phyloP scores from a whole-genome alignment of 2,888 invertebrate genomes.

The Sabatieria punctata region DNA sequence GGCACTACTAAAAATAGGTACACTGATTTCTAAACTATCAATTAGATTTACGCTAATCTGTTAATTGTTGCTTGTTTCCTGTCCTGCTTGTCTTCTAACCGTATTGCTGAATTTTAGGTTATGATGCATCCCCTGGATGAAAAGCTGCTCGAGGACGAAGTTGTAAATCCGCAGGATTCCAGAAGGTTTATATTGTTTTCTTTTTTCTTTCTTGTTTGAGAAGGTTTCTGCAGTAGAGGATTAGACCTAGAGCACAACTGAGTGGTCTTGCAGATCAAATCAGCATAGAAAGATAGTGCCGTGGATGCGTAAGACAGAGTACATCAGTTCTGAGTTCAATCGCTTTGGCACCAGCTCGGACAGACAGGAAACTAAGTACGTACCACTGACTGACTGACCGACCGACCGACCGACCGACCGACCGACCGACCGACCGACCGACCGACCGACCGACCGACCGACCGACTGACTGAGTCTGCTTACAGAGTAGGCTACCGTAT shows the following conservation, averaged over 20 bases:
- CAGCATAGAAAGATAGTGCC: conserved; percentile 94
- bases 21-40: too few relatives aligned
- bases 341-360: conserved; percentile 89
- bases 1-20: too few relatives aligned
- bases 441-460: too few relatives aligned
- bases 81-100: too few relatives aligned
- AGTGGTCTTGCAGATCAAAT: conserved; percentile 47
- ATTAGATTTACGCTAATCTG: too few relatives aligned
- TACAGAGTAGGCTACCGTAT: conserved; percentile 75
- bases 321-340: conserved; percentile 95
- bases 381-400: too few relatives aligned
- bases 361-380: conserved; percentile 88
- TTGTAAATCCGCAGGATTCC: conserved; percentile 49
- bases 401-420: too few relatives aligned
- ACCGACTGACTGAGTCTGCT: too few relatives aligned
- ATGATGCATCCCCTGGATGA: conserved; percentile 63
- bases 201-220: background rate
- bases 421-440: too few relatives aligned
- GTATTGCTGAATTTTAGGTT: background rate
- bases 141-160: conserved; percentile 79
- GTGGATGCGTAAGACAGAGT: conserved; percentile 93
- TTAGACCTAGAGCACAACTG: background rate
- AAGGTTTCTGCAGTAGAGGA: background rate
- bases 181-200: conserved; percentile 41
- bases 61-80: too few relatives aligned